These are phyloP conservation scores for Hetaerina titia DNA, from an alignment of 2,888 invertebrate genomes.

Conservation along the genomic window DNA sequence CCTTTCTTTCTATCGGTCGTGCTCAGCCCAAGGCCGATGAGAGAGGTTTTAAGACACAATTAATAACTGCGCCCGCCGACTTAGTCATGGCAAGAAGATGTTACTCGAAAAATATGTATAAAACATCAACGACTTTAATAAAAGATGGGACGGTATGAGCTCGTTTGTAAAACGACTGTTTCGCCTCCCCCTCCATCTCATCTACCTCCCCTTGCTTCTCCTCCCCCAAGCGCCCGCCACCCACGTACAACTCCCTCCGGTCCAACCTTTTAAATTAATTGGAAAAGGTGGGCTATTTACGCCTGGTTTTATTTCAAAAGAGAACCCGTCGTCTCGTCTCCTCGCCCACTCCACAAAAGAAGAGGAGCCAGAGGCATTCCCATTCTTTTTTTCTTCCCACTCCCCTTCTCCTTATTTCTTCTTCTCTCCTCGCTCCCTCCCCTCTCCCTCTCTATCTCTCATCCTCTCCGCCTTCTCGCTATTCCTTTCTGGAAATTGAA, in stretches of 20 bases:
- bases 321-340: neutral
- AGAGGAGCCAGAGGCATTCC: neutral
- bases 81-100: too few species aligned
- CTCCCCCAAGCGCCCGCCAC: neutral
- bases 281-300: slow-evolving; percentile 55
- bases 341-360: neutral
- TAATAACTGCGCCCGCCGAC: too few species aligned
- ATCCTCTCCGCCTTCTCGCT: neutral
- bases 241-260: neutral
- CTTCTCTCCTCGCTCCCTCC: neutral
- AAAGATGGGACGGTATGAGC: too few species aligned
- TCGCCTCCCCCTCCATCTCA: neutral
- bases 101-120: too few species aligned
- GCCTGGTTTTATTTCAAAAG: slow-evolving; percentile 62
- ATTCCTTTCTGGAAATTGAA: slow-evolving; percentile 59
- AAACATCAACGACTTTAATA: too few species aligned
- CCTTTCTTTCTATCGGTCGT: too few species aligned
- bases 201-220: neutral
- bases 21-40: too few species aligned
- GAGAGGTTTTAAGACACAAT: too few species aligned
- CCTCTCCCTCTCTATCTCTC: neutral
- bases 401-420: neutral
- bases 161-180: too few species aligned
- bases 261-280: slow-evolving; percentile 42
- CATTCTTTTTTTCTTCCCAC: neutral